A percentile compares a stretch with the other conserved stretches of the same genome.
Evolutionary conservation across 2,113 vertebrate genomes (phyloP).

Genomic region (Larimichthys polyactis): DNA sequence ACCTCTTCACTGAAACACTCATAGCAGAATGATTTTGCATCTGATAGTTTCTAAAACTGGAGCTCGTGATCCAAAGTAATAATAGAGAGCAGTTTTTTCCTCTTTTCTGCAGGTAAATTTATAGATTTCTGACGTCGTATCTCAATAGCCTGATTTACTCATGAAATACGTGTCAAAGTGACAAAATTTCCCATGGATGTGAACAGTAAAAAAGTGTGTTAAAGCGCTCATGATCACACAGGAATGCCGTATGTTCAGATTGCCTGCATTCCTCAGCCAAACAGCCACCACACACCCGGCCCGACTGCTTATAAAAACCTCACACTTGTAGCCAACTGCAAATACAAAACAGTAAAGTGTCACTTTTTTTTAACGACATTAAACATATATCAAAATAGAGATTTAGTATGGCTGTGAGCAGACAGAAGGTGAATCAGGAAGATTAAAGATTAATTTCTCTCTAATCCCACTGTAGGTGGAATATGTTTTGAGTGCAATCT

Average conservation of each 20-base stretch:
- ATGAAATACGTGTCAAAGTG: neutral
- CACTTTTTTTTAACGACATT: conserved; percentile 1
- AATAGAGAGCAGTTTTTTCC: neutral
- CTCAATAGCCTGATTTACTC: neutral
- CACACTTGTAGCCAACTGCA: conserved; percentile 7
- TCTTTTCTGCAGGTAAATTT: neutral
- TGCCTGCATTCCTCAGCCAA: conserved; percentile 73
- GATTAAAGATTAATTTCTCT: neutral
- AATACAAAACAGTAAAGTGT: conserved; percentile 9
- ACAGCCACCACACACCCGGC: conserved; percentile 4
- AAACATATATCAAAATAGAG: neutral
- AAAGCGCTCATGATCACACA: neutral
- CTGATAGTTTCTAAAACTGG: neutral
- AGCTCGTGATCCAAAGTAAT: neutral
- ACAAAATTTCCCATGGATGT: conserved; percentile 27
- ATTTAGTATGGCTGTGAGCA: neutral
- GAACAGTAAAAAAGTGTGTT: conserved; percentile 42
- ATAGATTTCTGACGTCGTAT: neutral
- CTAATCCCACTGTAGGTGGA: neutral
- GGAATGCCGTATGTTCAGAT: conserved; percentile 80
- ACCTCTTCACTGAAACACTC: neutral
- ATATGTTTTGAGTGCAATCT: conserved; percentile 25
- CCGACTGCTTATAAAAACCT: conserved; percentile 29
- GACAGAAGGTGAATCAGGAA: neutral
- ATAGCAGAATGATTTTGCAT: neutral